Percentiles rank a stretch among this genome's conserved stretches.
These are phyloP conservation scores for Macrophya annulata DNA, from an alignment of 2,888 invertebrate species.

Conservation along the genomic window DNA sequence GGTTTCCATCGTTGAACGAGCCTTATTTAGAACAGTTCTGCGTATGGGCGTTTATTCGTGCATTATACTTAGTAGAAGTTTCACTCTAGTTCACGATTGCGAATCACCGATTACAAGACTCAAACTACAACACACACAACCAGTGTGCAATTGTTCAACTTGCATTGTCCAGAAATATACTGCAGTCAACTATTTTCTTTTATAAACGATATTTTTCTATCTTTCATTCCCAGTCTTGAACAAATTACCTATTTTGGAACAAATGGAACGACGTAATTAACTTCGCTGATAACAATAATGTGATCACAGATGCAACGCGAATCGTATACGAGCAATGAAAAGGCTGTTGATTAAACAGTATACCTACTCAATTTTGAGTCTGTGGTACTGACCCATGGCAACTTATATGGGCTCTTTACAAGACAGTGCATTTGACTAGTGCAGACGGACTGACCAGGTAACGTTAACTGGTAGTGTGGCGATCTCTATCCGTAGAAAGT, in stretches of 20 bases:
- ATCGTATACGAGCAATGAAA: constrained; percentile 63
- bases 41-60: constrained; percentile 50
- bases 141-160: neutral
- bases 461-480: constrained; percentile 30
- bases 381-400: constrained; percentile 35
- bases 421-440: constrained; percentile 22
- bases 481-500: constrained; percentile 67
- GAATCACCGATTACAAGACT: constrained; percentile 11
- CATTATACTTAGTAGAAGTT: constrained; percentile 29
- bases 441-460: constrained; percentile 7
- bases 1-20: constrained; percentile 47
- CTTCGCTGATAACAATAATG: constrained; percentile 59
- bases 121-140: neutral
- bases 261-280: constrained; percentile 17
- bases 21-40: constrained; percentile 51
- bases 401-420: neutral
- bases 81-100: constrained; percentile 31
- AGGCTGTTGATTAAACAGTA: constrained; percentile 71
- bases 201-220: neutral
- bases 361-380: constrained; percentile 69
- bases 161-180: neutral
- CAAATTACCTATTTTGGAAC: too few relatives aligned
- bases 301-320: constrained; percentile 61
- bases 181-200: neutral
- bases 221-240: neutral